These are phyloP conservation scores for Scaptomyza montana DNA, from an alignment of 1,140 invertebrate genomes.

Conservation along the genomic window DNA sequence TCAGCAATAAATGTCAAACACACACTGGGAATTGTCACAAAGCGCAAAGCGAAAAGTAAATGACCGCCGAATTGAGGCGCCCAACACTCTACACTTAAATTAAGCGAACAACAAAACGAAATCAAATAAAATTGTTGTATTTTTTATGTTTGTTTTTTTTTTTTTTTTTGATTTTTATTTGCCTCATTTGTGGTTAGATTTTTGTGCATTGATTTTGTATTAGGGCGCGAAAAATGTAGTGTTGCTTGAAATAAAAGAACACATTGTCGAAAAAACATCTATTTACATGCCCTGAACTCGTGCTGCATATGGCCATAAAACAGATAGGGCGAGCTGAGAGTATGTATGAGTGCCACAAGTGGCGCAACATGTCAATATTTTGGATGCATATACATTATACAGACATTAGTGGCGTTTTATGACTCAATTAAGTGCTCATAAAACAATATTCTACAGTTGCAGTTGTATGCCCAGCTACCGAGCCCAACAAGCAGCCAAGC, in stretches of 20 bases:
- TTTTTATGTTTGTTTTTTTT: conserved; percentile 5
- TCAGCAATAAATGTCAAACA: conserved; percentile 53
- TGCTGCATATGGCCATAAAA: conserved; percentile 21
- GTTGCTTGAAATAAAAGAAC: background rate
- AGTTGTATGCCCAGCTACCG: conserved; percentile 33
- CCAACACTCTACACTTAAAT: conserved; percentile 4
- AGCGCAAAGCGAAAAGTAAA: conserved; percentile 69
- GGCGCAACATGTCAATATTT: conserved; percentile 46
- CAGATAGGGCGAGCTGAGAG: background rate
- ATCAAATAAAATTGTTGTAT: conserved; percentile 22
- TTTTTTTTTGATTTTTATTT: conserved; percentile 24
- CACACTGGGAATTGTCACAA: conserved; percentile 45
- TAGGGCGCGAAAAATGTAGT: conserved; percentile 27
- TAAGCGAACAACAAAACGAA: conserved; percentile 7
- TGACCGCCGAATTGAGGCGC: conserved; percentile 49
- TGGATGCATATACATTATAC: conserved; percentile 38
- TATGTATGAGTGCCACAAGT: conserved; percentile 15
- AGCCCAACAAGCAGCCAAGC: background rate
- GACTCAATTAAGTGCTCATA: conserved; percentile 70
- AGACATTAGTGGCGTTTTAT: conserved; percentile 68
- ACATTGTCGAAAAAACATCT: conserved; percentile 5
- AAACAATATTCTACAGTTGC: conserved; percentile 48
- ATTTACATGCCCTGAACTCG: conserved; percentile 8
- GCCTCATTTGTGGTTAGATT: conserved; percentile 8
- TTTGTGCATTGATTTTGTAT: conserved; percentile 17